Conservation (phyloP, 2,113 vertebrate genomes). For the Tychaedon coryphoeus region DNA sequence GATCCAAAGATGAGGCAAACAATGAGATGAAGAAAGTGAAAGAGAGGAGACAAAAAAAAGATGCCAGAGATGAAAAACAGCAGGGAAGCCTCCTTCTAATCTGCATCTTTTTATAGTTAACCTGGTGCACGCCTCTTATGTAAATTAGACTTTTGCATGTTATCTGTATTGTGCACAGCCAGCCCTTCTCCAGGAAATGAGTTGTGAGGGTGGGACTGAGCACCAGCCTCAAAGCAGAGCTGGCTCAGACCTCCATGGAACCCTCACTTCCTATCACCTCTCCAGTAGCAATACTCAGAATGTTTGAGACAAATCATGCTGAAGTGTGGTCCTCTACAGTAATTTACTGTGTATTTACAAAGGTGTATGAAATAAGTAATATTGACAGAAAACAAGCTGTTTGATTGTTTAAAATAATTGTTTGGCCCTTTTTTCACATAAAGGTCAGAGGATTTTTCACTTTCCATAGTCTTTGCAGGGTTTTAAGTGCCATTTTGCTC, state of each 20-base stretch:
- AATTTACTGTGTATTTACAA: neutral
- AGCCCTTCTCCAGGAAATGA: neutral
- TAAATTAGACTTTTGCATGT: rapidly evolving
- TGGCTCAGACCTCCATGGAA: neutral
- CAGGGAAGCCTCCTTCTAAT: neutral
- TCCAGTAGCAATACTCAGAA: neutral
- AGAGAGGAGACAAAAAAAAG: neutral
- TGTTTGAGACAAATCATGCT: neutral
- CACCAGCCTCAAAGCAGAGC: neutral
- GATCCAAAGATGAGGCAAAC: rapidly evolving
- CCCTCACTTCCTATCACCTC: no score
- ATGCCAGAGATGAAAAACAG: neutral
- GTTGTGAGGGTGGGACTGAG: neutral
- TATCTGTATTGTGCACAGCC: neutral
- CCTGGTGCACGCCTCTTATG: rapidly evolving
- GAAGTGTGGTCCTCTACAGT: neutral
- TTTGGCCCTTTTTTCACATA: neutral
- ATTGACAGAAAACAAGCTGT: neutral
- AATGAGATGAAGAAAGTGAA: neutral
- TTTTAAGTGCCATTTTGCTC: neutral
- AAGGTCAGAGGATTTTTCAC: neutral
- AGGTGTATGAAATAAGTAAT: neutral
- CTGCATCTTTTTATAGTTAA: rapidly evolving
- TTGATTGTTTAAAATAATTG: neutral
- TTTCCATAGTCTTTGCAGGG: neutral